Conservation (phyloP, 2,113 vertebrate genomes). For the Equus przewalskii region DNA sequence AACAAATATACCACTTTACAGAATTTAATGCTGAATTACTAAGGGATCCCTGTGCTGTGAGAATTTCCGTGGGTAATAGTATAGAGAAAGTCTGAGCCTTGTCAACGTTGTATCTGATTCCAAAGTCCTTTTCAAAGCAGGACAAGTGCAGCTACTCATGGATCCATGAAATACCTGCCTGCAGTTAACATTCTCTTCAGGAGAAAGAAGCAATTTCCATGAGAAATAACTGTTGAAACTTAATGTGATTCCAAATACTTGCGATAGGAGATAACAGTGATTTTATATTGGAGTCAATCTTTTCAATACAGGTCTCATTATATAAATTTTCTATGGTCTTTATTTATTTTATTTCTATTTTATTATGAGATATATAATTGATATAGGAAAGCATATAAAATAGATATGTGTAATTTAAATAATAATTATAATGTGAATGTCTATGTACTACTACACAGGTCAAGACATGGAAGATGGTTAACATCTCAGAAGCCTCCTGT, state of each 20-base stretch:
- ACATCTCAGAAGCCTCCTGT: neutral
- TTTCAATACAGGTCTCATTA: slow-evolving; percentile 69
- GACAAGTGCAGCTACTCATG: slow-evolving; percentile 64
- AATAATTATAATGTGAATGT: neutral
- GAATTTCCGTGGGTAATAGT: neutral
- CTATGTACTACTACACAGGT: neutral
- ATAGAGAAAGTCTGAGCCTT: slow-evolving; percentile 27
- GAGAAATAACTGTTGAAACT: slow-evolving; percentile 78
- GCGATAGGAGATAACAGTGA: slow-evolving; percentile 74
- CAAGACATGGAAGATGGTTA: slow-evolving; percentile 20
- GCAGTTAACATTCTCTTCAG: slow-evolving; percentile 73
- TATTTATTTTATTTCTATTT: slow-evolving; percentile 56
- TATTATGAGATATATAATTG: neutral
- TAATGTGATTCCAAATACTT: slow-evolving; percentile 84
- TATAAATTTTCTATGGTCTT: slow-evolving; percentile 64
- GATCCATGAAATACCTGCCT: slow-evolving; percentile 68
- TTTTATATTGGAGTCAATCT: slow-evolving; percentile 77
- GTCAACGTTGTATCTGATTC: slow-evolving; percentile 50
- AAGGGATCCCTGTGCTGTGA: slow-evolving; percentile 53
- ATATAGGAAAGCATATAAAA: neutral
- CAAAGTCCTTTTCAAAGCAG: slow-evolving; percentile 60
- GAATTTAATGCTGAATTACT: slow-evolving; percentile 80
- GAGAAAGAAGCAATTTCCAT: slow-evolving; percentile 75
- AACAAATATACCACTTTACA: slow-evolving; percentile 78
- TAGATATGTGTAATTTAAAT: neutral